These are phyloP conservation scores for Perca flavescens DNA, from an alignment of 2,113 vertebrate genomes.

Conservation along the genomic window DNA sequence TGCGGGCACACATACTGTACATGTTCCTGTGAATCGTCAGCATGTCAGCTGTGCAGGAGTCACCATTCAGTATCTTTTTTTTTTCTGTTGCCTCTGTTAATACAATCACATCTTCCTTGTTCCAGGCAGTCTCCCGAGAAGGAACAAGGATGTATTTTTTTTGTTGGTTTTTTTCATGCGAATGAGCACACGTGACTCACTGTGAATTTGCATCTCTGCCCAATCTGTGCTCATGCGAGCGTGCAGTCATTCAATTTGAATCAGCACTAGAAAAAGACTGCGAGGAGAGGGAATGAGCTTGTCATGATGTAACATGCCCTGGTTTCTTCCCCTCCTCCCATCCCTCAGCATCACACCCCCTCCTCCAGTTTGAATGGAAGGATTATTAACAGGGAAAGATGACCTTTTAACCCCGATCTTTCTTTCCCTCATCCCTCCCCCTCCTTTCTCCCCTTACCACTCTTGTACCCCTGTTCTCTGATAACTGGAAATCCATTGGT, in stretches of 20 bases:
- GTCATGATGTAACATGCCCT: constrained; percentile 64
- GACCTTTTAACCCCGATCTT: constrained; percentile 61
- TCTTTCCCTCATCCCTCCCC: constrained; percentile 4
- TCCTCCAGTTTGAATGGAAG: constrained; percentile 31
- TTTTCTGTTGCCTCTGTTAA: constrained; percentile 25
- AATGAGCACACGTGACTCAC: constrained; percentile 52
- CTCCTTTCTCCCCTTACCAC: neutral
- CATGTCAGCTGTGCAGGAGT: constrained; percentile 5
- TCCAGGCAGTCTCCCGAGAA: constrained; percentile 8
- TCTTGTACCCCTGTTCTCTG: neutral
- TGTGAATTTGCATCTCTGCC: constrained; percentile 69
- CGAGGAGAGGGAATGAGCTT: constrained; percentile 18
- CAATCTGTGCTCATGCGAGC: constrained; percentile 52
- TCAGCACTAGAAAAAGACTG: constrained; percentile 45
- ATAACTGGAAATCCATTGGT: neutral
- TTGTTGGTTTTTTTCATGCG: too few relatives aligned
- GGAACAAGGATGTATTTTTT: constrained; percentile 39
- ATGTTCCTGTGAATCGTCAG: constrained; percentile 24
- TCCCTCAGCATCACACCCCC: constrained; percentile 16
- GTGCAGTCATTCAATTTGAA: constrained; percentile 59
- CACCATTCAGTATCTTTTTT: constrained; percentile 30
- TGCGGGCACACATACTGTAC: neutral
- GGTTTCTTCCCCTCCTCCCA: neutral
- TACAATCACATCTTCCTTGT: constrained; percentile 30
- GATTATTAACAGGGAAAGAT: constrained; percentile 50